Percentiles rank a stretch among this genome's conserved stretches.
These are phyloP conservation scores for Molossus alvarezi DNA, from an alignment of 2,797 vertebrate species.

Conservation along the genomic window DNA sequence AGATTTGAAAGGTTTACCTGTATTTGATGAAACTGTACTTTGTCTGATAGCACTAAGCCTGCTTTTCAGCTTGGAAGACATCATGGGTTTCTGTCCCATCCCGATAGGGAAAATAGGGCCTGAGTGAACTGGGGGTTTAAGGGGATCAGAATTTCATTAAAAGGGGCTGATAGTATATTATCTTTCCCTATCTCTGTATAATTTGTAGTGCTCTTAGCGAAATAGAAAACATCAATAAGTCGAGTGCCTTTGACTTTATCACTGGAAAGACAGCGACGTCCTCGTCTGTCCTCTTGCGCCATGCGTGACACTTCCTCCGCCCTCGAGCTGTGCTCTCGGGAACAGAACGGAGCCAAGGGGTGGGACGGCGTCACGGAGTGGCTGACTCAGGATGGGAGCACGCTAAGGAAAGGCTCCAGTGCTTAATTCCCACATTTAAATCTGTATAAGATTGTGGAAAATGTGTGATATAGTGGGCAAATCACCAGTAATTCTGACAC, in stretches of 20 bases:
- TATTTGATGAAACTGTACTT: constrained; percentile 58
- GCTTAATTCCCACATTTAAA: background rate
- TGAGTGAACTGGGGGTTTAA: background rate
- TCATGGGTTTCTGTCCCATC: constrained; percentile 5
- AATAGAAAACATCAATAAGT: constrained; percentile 58
- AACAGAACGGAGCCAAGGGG: background rate
- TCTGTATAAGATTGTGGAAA: background rate
- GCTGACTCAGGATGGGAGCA: background rate
- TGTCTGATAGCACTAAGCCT: background rate
- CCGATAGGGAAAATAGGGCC: background rate
- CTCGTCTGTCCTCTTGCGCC: background rate
- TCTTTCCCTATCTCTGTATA: constrained; percentile 48
- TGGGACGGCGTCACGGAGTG: background rate
- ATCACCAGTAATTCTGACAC: background rate
- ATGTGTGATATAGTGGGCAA: background rate
- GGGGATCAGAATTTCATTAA: constrained; percentile 75
- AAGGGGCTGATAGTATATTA: constrained; percentile 29
- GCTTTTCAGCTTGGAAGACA: background rate
- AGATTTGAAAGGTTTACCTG: constrained; percentile 62
- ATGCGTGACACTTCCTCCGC: accelerated
- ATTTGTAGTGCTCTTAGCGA: constrained; percentile 52
- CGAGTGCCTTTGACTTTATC: constrained; percentile 58
- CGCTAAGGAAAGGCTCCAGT: background rate
- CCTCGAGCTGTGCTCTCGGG: accelerated
- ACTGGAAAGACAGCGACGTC: background rate